Percentiles rank a stretch among this genome's conserved stretches.
Evolutionary conservation across 2,113 vertebrate genomes (phyloP).

Genomic region (Ciconia stormi): DNA sequence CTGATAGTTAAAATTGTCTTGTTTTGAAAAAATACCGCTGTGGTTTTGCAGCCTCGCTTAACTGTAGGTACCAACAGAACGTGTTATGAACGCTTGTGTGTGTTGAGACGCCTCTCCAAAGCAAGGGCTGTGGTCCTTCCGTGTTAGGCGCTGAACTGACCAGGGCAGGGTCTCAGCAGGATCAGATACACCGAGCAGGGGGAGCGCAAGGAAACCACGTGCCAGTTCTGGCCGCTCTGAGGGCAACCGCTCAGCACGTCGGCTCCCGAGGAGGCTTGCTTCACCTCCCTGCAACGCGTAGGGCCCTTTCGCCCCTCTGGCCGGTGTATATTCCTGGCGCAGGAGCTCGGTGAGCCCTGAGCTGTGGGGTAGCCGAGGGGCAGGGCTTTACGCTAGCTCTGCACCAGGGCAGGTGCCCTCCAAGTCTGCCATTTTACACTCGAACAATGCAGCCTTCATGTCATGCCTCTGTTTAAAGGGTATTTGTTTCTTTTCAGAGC

Average conservation of each 20-base stretch:
- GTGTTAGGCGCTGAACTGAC: accelerated
- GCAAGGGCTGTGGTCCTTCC: neutral
- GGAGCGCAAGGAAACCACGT: neutral
- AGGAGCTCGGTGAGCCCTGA: neutral
- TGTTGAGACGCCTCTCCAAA: neutral
- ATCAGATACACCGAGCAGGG: neutral
- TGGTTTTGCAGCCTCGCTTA: neutral
- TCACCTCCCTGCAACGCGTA: accelerated
- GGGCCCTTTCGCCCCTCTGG: neutral
- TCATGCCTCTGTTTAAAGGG: neutral
- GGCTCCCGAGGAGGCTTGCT: neutral
- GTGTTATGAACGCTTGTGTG: accelerated
- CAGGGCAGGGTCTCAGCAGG: neutral
- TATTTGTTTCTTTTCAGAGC: neutral
- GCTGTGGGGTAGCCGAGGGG: neutral
- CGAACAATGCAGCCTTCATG: neutral
- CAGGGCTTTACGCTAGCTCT: neutral
- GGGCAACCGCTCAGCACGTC: accelerated
- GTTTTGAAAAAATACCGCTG: neutral
- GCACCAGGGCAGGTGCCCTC: neutral
- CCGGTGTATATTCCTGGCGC: neutral
- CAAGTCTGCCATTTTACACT: neutral
- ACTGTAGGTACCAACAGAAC: neutral
- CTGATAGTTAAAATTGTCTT: neutral
- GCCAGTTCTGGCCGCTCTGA: neutral